These are phyloP conservation scores for Lontra canadensis DNA, from an alignment of 2,113 vertebrate genomes.

Conservation along the genomic window DNA sequence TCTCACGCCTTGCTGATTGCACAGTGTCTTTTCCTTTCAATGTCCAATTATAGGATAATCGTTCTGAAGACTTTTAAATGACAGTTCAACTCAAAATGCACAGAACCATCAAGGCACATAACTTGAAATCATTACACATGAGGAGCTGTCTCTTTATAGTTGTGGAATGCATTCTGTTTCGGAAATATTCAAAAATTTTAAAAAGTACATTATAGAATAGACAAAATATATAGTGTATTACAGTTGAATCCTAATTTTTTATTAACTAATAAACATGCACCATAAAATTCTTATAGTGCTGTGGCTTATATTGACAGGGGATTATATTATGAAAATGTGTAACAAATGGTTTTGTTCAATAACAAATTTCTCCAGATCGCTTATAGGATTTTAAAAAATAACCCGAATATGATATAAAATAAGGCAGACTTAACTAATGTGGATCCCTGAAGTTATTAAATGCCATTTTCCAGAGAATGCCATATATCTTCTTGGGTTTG, in stretches of 20 bases:
- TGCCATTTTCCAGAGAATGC: not conserved
- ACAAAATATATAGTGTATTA: not conserved
- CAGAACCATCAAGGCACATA: not conserved
- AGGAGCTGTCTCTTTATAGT: not conserved
- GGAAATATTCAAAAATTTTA: slow-evolving; percentile 9
- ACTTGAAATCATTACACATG: not conserved
- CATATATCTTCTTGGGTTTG: not conserved
- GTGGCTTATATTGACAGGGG: not conserved
- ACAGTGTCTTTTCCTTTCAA: slow-evolving; percentile 28
- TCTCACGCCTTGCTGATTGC: not conserved
- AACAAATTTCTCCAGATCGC: not conserved
- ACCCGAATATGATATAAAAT: not conserved
- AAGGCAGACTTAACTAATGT: not conserved
- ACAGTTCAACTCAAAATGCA: not conserved
- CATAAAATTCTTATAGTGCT: not conserved
- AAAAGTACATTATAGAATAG: not conserved
- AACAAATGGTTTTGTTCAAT: not conserved
- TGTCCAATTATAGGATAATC: not conserved
- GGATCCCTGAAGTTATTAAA: not conserved
- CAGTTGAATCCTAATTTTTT: not conserved
- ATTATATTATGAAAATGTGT: not conserved
- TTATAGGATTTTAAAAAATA: not conserved
- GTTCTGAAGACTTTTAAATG: slow-evolving; percentile 27
- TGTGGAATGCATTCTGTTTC: not conserved
- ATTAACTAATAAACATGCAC: not conserved